Evolutionary conservation across 2,113 vertebrate species (phyloP).

Genomic region (Tichodroma muraria): DNA sequence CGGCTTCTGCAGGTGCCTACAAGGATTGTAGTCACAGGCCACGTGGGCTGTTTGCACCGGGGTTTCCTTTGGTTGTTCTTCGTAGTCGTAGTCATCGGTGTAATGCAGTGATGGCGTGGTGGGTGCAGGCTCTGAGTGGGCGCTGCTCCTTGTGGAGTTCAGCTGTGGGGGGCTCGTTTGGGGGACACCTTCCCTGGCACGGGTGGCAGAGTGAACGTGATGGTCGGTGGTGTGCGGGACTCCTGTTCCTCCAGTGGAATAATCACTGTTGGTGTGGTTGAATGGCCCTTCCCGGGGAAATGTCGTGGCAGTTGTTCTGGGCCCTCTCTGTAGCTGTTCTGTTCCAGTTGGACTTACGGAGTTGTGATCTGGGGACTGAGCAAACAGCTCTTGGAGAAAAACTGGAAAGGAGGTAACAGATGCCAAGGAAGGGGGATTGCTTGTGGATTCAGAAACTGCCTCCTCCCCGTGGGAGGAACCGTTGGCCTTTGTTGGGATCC

Average conservation of each 20-base stretch:
- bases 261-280: background rate
- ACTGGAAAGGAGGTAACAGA: background rate
- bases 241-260: background rate
- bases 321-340: background rate
- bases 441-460: background rate
- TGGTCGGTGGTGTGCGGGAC: background rate
- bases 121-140: background rate
- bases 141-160: background rate
- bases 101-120: background rate
- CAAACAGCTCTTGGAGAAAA: background rate
- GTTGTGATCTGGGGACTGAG: background rate
- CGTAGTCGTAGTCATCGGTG: constrained; percentile 30
- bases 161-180: background rate
- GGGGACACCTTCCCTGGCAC: background rate
- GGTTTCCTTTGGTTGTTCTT: background rate
- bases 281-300: background rate
- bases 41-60: background rate
- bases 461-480: background rate
- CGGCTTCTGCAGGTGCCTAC: constrained; percentile 73
- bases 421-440: background rate
- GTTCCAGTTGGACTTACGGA: background rate
- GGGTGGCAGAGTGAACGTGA: background rate
- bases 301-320: rapidly evolving
- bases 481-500: background rate
- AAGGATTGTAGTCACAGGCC: constrained; percentile 72